These are phyloP conservation scores for Cossypha dichroa DNA, from an alignment of 2,797 vertebrate genomes.

Conservation along the genomic window DNA sequence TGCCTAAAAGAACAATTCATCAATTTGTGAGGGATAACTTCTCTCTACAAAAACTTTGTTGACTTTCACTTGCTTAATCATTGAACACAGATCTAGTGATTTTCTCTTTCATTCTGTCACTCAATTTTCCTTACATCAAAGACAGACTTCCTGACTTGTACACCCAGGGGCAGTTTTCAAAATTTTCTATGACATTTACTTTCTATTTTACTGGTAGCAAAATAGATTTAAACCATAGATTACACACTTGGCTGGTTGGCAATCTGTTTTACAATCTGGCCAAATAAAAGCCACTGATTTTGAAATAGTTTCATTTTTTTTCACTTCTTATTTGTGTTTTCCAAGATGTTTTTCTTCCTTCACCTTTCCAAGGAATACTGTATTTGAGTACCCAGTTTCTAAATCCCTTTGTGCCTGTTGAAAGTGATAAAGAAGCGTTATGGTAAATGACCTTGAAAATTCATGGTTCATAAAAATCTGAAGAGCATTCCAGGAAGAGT, in stretches of 20 bases:
- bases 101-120: background rate
- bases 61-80: background rate
- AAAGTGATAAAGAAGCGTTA: background rate
- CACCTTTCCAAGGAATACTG: background rate
- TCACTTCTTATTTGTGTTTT: background rate
- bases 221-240: background rate
- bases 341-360: background rate
- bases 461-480: background rate
- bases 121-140: background rate
- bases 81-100: background rate
- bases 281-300: background rate
- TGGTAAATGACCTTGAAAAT: background rate
- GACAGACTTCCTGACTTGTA: background rate
- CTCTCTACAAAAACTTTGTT: background rate
- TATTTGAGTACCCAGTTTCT: background rate
- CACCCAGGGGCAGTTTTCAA: background rate
- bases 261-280: constrained; percentile 27
- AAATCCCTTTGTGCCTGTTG: background rate
- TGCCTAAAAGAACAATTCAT: background rate
- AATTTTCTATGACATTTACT: background rate
- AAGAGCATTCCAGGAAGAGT: background rate
- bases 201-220: background rate
- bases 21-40: background rate
- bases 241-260: background rate
- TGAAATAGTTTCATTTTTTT: background rate